These are phyloP conservation scores for Limnodromus scolopaceus DNA, from an alignment of 2,797 vertebrate genomes.

Conservation along the genomic window DNA sequence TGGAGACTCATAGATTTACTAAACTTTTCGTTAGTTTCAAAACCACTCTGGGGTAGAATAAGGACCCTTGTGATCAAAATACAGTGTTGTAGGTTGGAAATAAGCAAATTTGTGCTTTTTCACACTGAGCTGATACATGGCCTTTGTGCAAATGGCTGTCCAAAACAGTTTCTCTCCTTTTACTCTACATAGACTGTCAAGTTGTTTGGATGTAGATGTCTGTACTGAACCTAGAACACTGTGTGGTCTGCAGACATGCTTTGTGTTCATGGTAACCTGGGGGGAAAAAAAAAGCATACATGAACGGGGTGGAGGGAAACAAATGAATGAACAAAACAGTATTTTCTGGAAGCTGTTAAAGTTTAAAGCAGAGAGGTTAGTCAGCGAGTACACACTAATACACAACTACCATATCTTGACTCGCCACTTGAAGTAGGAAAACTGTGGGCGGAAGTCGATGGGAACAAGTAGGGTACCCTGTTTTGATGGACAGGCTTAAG, in stretches of 20 bases:
- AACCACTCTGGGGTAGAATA: neutral
- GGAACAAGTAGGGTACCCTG: neutral
- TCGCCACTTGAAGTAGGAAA: neutral
- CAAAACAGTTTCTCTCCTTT: neutral
- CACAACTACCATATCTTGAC: neutral
- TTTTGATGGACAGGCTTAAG: neutral
- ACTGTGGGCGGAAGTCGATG: neutral
- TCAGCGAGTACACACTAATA: neutral
- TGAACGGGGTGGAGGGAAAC: accelerated
- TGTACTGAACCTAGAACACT: neutral
- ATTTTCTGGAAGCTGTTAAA: neutral
- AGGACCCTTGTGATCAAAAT: neutral
- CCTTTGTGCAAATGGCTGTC: neutral
- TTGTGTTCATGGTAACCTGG: neutral
- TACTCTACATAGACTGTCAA: neutral
- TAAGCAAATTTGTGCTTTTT: neutral
- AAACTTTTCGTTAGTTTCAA: neutral
- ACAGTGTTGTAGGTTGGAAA: neutral
- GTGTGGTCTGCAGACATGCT: neutral
- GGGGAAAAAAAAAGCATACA: neutral
- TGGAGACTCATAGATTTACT: neutral
- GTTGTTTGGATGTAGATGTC: neutral
- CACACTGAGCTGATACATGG: neutral
- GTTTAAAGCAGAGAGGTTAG: neutral
- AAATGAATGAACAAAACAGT: neutral